These are phyloP conservation scores for Hypanus sabinus DNA, from an alignment of 2,113 vertebrate genomes.

Conservation along the genomic window DNA sequence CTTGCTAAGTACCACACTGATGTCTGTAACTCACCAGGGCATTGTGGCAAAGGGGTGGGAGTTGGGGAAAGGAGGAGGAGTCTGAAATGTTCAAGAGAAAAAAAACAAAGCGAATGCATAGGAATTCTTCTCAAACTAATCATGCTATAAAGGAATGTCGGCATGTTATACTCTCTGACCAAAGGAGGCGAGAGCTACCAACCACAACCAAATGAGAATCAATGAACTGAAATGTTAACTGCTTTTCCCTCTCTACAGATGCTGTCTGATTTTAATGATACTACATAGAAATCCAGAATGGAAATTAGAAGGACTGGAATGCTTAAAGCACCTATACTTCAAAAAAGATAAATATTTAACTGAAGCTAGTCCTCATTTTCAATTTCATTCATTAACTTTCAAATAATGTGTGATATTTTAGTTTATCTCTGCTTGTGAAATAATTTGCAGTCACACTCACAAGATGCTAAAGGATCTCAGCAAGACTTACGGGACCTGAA, in stretches of 20 bases:
- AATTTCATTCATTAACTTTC: neutral
- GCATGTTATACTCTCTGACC: too few species aligned
- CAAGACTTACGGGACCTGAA: too few species aligned
- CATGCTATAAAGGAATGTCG: too few species aligned
- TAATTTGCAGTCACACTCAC: neutral
- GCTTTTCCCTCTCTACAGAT: too few species aligned
- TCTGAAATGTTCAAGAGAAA: neutral
- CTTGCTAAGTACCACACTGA: neutral
- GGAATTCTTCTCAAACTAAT: too few species aligned
- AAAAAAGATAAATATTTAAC: neutral
- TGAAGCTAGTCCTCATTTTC: neutral
- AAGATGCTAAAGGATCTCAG: too few species aligned
- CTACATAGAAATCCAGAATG: neutral
- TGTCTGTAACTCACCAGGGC: neutral
- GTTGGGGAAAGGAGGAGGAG: neutral
- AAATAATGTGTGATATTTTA: neutral
- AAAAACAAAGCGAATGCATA: neutral
- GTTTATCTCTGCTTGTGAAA: neutral
- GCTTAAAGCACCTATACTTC: neutral
- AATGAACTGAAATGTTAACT: too few species aligned
- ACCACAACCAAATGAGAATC: too few species aligned
- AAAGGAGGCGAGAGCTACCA: too few species aligned
- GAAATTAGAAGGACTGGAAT: neutral
- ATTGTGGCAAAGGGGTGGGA: too few species aligned
- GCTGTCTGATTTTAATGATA: neutral